A percentile compares a stretch with the other conserved stretches of the same genome.
phyloP scores from a whole-genome alignment of 2,797 vertebrate genomes.

The Moxostoma hubbsi region DNA sequence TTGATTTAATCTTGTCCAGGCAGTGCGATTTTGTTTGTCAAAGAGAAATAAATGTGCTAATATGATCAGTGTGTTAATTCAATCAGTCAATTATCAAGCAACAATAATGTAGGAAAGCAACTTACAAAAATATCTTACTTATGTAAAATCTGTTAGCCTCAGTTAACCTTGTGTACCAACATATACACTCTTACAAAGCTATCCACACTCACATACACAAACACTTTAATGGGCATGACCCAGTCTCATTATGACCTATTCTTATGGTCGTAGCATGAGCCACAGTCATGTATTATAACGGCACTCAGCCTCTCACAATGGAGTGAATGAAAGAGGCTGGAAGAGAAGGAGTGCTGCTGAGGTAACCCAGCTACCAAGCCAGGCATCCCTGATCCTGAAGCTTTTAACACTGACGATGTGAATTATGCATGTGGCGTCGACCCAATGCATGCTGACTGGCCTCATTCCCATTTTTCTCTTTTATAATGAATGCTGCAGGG shows the following conservation, averaged over 20 bases:
- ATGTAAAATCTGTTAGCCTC: too few species aligned
- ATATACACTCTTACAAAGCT: not conserved
- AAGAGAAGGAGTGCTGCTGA: slow-evolving; percentile 48
- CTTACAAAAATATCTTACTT: too few species aligned
- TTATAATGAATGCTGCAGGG: slow-evolving; percentile 38
- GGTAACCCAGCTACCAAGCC: slow-evolving; percentile 73
- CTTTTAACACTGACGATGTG: slow-evolving; percentile 75
- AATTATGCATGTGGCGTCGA: slow-evolving; percentile 74
- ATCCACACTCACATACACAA: not conserved
- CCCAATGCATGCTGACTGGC: slow-evolving; percentile 54
- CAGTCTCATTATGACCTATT: slow-evolving; percentile 1
- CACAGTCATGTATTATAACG: slow-evolving; percentile 23
- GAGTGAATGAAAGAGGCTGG: slow-evolving; percentile 64
- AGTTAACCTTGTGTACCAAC: too few species aligned
- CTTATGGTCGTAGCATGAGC: slow-evolving; percentile 19
- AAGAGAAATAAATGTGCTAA: too few species aligned
- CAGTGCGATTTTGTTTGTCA: too few species aligned
- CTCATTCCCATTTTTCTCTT: slow-evolving; percentile 37
- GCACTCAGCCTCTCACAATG: slow-evolving; percentile 61
- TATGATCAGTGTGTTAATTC: too few species aligned
- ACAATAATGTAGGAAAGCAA: too few species aligned
- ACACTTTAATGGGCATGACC: not conserved
- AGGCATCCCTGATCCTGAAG: slow-evolving; percentile 74
- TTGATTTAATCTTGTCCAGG: too few species aligned
- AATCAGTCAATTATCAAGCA: too few species aligned